Percentiles rank a stretch among this genome's conserved stretches.
Conservation (phyloP, 1,140 invertebrate species). For the Adelges cooleyi region DNA sequence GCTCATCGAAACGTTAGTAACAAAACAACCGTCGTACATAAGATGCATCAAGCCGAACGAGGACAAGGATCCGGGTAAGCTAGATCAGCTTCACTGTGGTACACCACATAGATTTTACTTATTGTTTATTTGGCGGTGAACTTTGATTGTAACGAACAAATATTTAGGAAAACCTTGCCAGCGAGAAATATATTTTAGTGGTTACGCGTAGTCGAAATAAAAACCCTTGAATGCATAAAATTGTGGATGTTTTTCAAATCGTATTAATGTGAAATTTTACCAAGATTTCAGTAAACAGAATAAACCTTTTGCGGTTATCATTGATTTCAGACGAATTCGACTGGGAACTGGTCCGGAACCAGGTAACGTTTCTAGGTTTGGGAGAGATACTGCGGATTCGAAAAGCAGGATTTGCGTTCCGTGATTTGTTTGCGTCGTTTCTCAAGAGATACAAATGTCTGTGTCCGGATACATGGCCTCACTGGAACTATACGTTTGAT, state of each 20-base stretch:
- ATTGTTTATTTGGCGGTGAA: too few relatives aligned
- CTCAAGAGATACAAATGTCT: slow-evolving; percentile 62
- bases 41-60: slow-evolving; percentile 71
- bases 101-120: too few relatives aligned
- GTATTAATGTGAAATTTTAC: too few relatives aligned
- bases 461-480: slow-evolving; percentile 59
- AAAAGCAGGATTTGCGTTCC: slow-evolving; percentile 53
- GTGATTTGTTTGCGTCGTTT: slow-evolving; percentile 52
- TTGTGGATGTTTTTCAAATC: too few relatives aligned
- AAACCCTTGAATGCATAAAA: too few relatives aligned
- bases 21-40: slow-evolving; percentile 61
- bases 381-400: slow-evolving; percentile 54
- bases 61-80: slow-evolving; percentile 48
- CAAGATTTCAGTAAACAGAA: too few relatives aligned
- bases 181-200: too few relatives aligned
- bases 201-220: too few relatives aligned
- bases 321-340: background rate
- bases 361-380: slow-evolving; percentile 37
- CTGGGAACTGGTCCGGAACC: slow-evolving; percentile 4
- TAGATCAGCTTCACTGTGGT: too few relatives aligned
- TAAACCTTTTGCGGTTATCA: too few relatives aligned
- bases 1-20: slow-evolving; percentile 57
- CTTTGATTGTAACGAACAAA: too few relatives aligned
- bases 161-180: too few relatives aligned
- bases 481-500: slow-evolving; percentile 36